Percentiles rank a stretch among this genome's conserved stretches.
phyloP scores from a whole-genome alignment of 2,797 vertebrate genomes.

The Enteromius trimaculatus region DNA sequence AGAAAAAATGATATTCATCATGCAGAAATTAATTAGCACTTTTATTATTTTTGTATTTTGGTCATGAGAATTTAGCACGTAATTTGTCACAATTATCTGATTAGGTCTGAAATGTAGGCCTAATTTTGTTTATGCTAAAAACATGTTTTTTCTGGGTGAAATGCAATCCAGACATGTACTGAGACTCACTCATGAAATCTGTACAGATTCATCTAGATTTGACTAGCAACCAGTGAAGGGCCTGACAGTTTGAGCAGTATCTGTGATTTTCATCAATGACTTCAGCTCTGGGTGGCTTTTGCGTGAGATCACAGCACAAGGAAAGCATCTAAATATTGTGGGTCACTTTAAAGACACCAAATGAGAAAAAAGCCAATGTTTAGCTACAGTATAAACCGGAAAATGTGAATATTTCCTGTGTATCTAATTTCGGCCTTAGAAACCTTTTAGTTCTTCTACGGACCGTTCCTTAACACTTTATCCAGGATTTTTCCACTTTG shows the following conservation, averaged over 20 bases:
- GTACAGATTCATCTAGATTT: neutral
- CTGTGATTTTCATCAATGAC: conserved; percentile 34
- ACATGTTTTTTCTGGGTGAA: neutral
- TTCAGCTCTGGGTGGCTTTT: neutral
- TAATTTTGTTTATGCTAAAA: neutral
- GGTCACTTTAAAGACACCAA: conserved; percentile 6
- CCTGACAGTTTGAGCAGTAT: neutral
- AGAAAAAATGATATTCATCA: neutral
- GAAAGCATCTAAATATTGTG: conserved; percentile 30
- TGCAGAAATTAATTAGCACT: neutral
- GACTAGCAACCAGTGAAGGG: neutral
- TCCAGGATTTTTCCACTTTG: conserved; percentile 61
- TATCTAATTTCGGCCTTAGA: conserved; percentile 40
- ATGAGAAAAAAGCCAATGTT: conserved; percentile 8
- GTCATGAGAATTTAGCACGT: neutral
- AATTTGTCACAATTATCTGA: neutral
- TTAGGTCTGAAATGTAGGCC: neutral
- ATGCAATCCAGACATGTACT: too few relatives aligned
- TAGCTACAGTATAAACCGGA: conserved; percentile 36
- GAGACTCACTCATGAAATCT: neutral
- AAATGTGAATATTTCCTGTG: conserved; percentile 28
- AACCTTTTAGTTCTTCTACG: conserved; percentile 24
- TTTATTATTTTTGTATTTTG: neutral
- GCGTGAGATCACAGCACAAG: conserved; percentile 12
- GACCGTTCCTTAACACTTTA: conserved; percentile 49